phyloP scores from a whole-genome alignment of 2,888 invertebrate species.

The Trisateles emortualis region DNA sequence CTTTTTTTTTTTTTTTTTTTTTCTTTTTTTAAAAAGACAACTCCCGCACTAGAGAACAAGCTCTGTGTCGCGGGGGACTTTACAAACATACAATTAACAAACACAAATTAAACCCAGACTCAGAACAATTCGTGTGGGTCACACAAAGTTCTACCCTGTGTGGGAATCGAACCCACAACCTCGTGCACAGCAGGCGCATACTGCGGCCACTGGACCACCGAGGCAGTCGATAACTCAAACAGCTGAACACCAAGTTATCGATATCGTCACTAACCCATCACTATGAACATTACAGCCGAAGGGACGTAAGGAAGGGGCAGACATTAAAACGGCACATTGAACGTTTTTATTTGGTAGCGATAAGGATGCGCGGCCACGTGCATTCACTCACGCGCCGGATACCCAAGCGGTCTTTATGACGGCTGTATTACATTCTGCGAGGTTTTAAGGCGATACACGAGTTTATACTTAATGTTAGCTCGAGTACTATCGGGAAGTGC shows the following conservation, averaged over 20 bases:
- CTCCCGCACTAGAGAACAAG: too few species aligned
- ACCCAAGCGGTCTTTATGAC: constrained; percentile 32
- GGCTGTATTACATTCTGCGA: constrained; percentile 16
- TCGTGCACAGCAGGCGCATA: too few species aligned
- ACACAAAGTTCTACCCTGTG: too few species aligned
- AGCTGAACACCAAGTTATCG: constrained; percentile 8
- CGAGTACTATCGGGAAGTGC: background rate
- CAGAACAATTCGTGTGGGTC: too few species aligned
- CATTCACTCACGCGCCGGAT: constrained; percentile 48
- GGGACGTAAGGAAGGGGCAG: constrained; percentile 62
- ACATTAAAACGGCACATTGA: constrained; percentile 69
- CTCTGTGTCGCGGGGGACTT: too few species aligned
- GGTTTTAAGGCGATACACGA: constrained; percentile 12
- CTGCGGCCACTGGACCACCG: too few species aligned
- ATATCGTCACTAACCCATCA: constrained; percentile 29
- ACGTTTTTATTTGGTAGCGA: constrained; percentile 69
- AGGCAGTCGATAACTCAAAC: too few species aligned
- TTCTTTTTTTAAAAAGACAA: too few species aligned
- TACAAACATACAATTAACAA: too few species aligned
- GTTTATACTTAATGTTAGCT: constrained; percentile 7
- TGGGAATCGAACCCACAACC: too few species aligned
- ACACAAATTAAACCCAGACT: too few species aligned
- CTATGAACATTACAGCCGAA: constrained; percentile 55
- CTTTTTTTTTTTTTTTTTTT: too few species aligned
- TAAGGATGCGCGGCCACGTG: constrained; percentile 52